Evolutionary conservation across 2,888 invertebrate species (phyloP).

Genomic region (Plebejus melissa): DNA sequence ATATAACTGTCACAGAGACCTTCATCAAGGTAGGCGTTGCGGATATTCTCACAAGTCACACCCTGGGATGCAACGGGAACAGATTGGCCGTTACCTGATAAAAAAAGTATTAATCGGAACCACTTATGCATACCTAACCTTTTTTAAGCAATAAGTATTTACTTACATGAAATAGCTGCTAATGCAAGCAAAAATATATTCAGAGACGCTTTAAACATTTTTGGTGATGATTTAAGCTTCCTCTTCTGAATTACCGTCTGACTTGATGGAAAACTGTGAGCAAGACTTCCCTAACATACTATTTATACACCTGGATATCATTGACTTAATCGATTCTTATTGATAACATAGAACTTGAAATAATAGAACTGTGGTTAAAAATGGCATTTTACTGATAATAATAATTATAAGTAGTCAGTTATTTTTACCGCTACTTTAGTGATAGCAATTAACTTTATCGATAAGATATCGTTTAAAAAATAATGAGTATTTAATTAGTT

Average conservation of each 20-base stretch:
- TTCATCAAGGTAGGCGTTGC: slow-evolving; percentile 81
- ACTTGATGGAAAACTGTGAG: neutral
- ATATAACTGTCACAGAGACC: slow-evolving; percentile 84
- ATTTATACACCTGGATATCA: neutral
- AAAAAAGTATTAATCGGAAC: neutral
- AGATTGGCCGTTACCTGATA: neutral
- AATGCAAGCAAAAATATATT: neutral
- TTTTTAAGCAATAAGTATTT: neutral
- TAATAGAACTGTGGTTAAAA: neutral
- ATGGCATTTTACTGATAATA: neutral
- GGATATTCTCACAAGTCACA: neutral
- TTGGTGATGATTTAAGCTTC: neutral
- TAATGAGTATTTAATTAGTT: neutral
- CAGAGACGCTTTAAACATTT: neutral
- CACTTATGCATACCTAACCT: too few species aligned
- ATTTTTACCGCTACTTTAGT: neutral
- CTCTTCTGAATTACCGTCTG: neutral
- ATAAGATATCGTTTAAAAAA: neutral
- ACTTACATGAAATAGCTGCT: neutral
- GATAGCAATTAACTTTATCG: neutral
- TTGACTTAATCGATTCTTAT: neutral
- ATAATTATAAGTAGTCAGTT: neutral
- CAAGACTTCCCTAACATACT: neutral
- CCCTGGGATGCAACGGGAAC: neutral
- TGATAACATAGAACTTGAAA: neutral